These are phyloP conservation scores for Prinia subflava DNA, from an alignment of 2,113 vertebrate genomes.

Conservation along the genomic window DNA sequence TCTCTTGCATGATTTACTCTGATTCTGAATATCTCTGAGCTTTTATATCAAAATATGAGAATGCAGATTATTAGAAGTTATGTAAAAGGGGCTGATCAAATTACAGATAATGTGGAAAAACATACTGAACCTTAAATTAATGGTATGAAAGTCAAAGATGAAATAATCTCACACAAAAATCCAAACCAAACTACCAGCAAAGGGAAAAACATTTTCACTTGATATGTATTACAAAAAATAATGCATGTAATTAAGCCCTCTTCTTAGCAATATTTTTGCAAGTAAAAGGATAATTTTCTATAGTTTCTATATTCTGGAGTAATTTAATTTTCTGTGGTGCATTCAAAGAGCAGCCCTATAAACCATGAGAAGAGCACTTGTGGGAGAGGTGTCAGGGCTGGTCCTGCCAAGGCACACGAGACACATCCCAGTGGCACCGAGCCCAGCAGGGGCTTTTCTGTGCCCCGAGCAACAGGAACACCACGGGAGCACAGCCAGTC, in stretches of 20 bases:
- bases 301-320: not conserved
- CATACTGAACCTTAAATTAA: not conserved
- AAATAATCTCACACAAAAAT: not conserved
- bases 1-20: not conserved
- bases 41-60: not conserved
- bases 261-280: not conserved
- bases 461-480: not conserved
- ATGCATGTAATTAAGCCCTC: not conserved
- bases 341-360: not conserved
- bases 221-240: not conserved
- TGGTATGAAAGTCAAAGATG: not conserved
- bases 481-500: not conserved
- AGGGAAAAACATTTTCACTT: not conserved
- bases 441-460: not conserved
- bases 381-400: not conserved
- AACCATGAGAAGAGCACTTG: not conserved
- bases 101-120: slow-evolving; percentile 9
- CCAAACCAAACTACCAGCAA: not conserved
- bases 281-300: not conserved
- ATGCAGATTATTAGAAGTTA: not conserved
- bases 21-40: not conserved
- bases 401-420: not conserved
- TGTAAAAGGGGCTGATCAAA: not conserved
- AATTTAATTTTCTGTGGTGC: not conserved
- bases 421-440: not conserved